These are phyloP conservation scores for Caretta caretta DNA, from an alignment of 2,113 vertebrate species.

Conservation along the genomic window DNA sequence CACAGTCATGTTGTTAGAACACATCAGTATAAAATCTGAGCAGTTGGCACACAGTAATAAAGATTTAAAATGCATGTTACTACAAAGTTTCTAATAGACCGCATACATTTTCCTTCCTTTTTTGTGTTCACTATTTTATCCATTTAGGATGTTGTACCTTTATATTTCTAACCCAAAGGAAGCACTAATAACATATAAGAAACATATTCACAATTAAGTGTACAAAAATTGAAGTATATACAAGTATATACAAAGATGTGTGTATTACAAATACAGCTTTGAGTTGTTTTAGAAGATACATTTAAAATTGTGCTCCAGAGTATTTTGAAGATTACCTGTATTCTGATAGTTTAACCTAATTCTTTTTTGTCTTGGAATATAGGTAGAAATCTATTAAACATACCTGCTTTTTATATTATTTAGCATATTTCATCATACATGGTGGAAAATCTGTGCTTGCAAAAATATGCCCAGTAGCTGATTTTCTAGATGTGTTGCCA, in stretches of 20 bases:
- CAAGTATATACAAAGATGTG: not conserved
- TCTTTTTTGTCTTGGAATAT: not conserved
- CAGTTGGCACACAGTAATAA: not conserved
- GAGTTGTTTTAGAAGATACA: not conserved
- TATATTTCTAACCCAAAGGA: constrained; percentile 1
- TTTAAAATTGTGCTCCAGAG: not conserved
- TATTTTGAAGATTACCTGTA: not conserved
- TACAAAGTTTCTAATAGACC: not conserved
- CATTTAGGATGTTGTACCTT: not conserved
- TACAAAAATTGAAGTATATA: not conserved
- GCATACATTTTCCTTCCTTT: not conserved
- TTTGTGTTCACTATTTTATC: not conserved
- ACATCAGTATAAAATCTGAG: not conserved
- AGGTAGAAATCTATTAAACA: not conserved
- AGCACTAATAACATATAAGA: constrained; percentile 11
- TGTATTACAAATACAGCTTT: not conserved
- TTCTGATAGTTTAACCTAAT: not conserved
- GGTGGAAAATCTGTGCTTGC: not conserved
- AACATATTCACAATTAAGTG: not conserved
- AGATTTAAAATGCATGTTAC: not conserved
- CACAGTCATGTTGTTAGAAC: not conserved
- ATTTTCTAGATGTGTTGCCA: not conserved
- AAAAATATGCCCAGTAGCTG: not conserved
- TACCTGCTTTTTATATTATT: not conserved
- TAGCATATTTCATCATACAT: not conserved